Evolutionary conservation across 2,113 vertebrate species (phyloP), one percentile per base, ranked within the genome.

Genomic region (Cariama cristata): DNA sequence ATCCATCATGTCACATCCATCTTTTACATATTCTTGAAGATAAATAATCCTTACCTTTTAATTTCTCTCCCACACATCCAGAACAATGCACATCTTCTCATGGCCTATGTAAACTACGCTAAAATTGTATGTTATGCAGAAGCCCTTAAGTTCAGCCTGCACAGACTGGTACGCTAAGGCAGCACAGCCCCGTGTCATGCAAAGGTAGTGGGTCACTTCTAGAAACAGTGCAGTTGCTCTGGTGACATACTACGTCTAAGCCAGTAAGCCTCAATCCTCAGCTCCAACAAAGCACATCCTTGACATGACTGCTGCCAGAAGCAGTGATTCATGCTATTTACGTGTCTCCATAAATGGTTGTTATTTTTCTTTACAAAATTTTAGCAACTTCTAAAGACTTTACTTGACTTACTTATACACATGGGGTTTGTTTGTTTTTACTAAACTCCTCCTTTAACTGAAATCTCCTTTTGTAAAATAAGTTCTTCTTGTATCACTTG

Each of bases 131-230:
- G 5, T 58, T 45, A 49, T 28, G 20, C 30, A 49, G 59, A 89
- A 86, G 38, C 14, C 35, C 28, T 59, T 55, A 53, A 49, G 12
- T 24, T 92, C 23, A 63, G 44, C 26, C 38, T 59, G 38, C 8
- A 1, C n/a, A 68, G 53, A 17, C 3, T 1, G 8, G 11, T 50
- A 14, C 3, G 8, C 2, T 21, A 60, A 76, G 0, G 0, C 18
- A 45, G 15, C 35, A 47, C 45, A 73, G 35, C 49, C 35, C 30
- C 33, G 14, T 0, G 2, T 55, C 63, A 32, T 8, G 8, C 27
- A 60, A 68, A 73, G 28, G 15, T 42, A 27, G 0, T 6, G 9
- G 7, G 10, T 38, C 12, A 19, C n/a, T 68, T 73, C 38, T 24
- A 59, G 53, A 81, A 81, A 28, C 13, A 24, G 8, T 24, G 18